Evolutionary conservation across 1,140 invertebrate genomes (phyloP), one percentile per base, ranked within the genome.

Genomic region (Vollenhovia emeryi): DNA sequence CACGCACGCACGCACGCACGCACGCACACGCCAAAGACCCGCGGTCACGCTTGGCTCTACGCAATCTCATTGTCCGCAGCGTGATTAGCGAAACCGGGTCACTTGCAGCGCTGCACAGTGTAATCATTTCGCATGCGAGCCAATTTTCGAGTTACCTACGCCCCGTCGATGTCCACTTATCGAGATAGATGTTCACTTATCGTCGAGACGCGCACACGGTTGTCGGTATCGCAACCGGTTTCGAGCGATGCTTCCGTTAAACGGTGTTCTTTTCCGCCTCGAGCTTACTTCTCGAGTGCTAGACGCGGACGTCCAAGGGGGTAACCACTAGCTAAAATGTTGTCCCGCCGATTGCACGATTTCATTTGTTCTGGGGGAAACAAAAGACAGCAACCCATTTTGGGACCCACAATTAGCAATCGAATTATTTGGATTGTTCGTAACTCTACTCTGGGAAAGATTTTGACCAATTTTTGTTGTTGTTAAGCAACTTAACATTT

Each of bases 81-180:
- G 86, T 90, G 91, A 92, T 92, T 92, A 92, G 82, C 82, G 84
- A 91, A 92, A 91, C 85, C 89, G 84, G 91, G 91, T 92, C 91
- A 92, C 85, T 92, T 78, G 87, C 89, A 88, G 87, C 64, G 86
- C 89, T 87, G 87, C 89, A 86, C 90, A 87, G 86, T 91, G 87
- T 84, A 91, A 92, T 92, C 87, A 85, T 92, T 89, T 84, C 82
- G 85, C 85, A 87, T 90, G 90, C 87, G 91, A 90, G 90, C 86
- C 89, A 92, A 92, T 92, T 90, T 90, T 88, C 87, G 85, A 89
- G 64, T 71, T 84, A 84, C 83, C 86, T 74, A 86, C 86, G 86
- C 64, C 52, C 13, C 86, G 69, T 48, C 40, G 18, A 45, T 68
- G 33, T 21, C 33, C 15, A 52, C n/a, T 79, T 66, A 66, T 50